Evolutionary conservation across 2,113 vertebrate species (phyloP).

Genomic region (Lycaon pictus): DNA sequence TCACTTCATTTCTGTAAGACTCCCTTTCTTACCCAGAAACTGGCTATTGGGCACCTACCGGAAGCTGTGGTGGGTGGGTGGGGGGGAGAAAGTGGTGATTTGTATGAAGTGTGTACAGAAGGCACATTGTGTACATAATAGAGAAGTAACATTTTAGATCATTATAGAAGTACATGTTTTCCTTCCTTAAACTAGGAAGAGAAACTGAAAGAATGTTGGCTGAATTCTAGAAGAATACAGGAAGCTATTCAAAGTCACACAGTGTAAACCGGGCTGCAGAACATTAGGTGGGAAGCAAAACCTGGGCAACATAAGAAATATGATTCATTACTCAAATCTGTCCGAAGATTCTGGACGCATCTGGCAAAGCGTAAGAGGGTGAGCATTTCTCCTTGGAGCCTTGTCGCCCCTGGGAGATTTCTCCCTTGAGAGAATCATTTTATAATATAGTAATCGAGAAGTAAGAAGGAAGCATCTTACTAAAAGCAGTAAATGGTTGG

Average conservation of each 20-base stretch:
- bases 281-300: not conserved
- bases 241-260: not conserved
- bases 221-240: not conserved
- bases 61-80: not conserved
- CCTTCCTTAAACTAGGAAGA: not conserved
- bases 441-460: not conserved
- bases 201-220: constrained; percentile 4
- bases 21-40: not conserved
- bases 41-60: too few species aligned
- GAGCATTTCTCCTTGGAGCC: not conserved
- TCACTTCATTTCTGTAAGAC: not conserved
- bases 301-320: not conserved
- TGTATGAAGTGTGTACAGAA: not conserved
- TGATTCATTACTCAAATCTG: not conserved
- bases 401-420: not conserved
- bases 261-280: not conserved
- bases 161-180: not conserved
- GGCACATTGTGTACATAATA: too few species aligned
- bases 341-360: not conserved
- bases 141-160: not conserved
- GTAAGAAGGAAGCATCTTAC: not conserved
- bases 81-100: not conserved
- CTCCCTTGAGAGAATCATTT: not conserved
- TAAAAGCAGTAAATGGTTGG: not conserved
- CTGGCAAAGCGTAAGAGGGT: not conserved